These are phyloP conservation scores for Epiblema foenella DNA, from an alignment of 2,888 invertebrate genomes.

Conservation along the genomic window DNA sequence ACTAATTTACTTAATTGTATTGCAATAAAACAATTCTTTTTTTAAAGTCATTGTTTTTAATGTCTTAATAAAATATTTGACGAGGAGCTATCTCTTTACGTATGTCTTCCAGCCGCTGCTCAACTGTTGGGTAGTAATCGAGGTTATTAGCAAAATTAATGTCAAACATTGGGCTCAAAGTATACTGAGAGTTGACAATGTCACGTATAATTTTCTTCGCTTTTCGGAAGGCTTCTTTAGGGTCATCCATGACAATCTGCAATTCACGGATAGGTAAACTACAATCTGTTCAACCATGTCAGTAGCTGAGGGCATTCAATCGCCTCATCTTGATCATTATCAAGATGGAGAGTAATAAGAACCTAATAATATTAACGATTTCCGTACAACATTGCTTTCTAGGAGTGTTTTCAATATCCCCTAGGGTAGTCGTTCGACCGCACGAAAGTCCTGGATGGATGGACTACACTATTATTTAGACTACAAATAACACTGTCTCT, in stretches of 20 bases:
- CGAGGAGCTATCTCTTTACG: conserved; percentile 70
- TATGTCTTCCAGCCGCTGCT: conserved; percentile 61
- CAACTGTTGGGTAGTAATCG: conserved; percentile 58
- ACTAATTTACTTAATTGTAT: conserved; percentile 70
- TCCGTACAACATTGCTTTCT: too few relatives aligned
- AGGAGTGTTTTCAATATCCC: too few relatives aligned
- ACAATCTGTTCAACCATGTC: background rate
- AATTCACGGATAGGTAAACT: conserved; percentile 20
- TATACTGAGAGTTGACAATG: conserved; percentile 66
- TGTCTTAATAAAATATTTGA: conserved; percentile 64
- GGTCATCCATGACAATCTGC: conserved; percentile 71
- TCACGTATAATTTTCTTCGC: conserved; percentile 64
- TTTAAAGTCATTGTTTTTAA: conserved; percentile 50
- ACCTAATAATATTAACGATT: too few relatives aligned
- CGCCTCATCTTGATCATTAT: background rate
- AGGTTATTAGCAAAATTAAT: conserved; percentile 68
- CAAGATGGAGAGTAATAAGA: too few relatives aligned
- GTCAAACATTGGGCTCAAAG: conserved; percentile 70
- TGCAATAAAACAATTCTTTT: conserved; percentile 67
- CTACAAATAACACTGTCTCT: too few relatives aligned
- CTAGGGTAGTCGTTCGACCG: too few relatives aligned
- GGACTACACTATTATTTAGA: too few relatives aligned
- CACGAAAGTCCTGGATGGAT: too few relatives aligned
- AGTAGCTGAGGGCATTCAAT: background rate
- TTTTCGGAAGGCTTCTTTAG: conserved; percentile 67